These are phyloP conservation scores for Sabatieria punctata DNA, from an alignment of 2,888 invertebrate genomes.

Conservation along the genomic window DNA sequence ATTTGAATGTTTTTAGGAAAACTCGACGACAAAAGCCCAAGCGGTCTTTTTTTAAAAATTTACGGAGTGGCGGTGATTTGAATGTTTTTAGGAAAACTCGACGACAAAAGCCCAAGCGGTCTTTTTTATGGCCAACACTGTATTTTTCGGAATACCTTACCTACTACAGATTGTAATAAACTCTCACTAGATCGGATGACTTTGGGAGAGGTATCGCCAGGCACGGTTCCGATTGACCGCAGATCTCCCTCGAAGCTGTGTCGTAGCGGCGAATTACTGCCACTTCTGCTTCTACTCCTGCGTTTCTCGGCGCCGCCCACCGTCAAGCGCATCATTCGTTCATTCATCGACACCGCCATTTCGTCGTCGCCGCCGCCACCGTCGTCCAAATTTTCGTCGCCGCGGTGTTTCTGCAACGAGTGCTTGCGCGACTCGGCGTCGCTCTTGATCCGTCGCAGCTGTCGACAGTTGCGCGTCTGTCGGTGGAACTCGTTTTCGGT, in stretches of 20 bases:
- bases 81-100: no score
- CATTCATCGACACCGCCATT: not conserved
- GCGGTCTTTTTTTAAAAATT: no score
- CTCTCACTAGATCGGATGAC: no score
- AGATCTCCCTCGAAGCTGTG: not conserved
- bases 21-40: no score
- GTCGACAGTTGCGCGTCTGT: no score
- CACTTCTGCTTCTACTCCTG: not conserved
- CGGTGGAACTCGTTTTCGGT: not conserved
- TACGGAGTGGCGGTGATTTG: no score
- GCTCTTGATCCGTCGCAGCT: no score
- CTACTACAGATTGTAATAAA: no score
- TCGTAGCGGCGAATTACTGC: not conserved
- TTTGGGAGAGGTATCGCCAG: not conserved
- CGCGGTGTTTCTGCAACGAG: not conserved
- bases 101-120: no score
- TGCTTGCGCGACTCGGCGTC: not conserved
- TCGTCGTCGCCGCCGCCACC: not conserved
- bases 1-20: no score
- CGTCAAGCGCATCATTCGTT: not conserved
- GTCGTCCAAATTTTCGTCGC: not conserved
- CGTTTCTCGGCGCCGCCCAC: not conserved
- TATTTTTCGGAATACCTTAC: no score
- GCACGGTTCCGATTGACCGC: not conserved
- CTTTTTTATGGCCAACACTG: no score